Percentiles rank a stretch among this genome's conserved stretches.
Conservation (phyloP, 2,888 invertebrate genomes). For the Volucella zonaria region DNA sequence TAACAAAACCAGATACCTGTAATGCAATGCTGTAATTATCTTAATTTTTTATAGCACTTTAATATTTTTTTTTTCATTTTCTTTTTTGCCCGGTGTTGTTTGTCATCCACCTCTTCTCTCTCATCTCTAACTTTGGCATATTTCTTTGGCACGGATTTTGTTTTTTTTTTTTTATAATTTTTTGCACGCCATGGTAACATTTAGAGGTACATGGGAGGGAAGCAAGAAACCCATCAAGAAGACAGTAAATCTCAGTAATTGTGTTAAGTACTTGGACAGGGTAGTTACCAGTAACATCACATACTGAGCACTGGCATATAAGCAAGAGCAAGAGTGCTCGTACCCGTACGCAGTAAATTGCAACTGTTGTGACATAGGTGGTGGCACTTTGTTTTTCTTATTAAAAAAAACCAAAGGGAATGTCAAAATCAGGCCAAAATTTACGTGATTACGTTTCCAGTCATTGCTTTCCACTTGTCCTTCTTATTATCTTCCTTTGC, state of each 20-base stretch:
- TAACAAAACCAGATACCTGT: conserved; percentile 34
- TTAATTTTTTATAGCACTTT: conserved; percentile 47
- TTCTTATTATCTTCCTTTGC: conserved; percentile 6
- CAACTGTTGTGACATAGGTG: conserved; percentile 41
- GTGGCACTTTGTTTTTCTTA: conserved; percentile 19
- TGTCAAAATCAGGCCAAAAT: conserved; percentile 27
- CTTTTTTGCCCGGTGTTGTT: conserved; percentile 11
- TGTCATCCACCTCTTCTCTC: conserved; percentile 16
- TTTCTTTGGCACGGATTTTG: not conserved
- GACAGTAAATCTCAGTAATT: conserved; percentile 40
- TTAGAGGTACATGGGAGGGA: not conserved
- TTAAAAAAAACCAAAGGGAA: not conserved
- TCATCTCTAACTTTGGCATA: conserved; percentile 23
- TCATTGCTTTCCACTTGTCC: not conserved
- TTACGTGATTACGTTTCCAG: conserved; percentile 24
- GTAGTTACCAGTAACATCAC: not conserved
- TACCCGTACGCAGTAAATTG: conserved; percentile 1
- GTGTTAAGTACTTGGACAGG: conserved; percentile 45
- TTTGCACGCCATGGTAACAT: conserved; percentile 2
- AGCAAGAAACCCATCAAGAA: conserved; percentile 6
- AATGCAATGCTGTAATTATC: conserved; percentile 51
- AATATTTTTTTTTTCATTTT: conserved; percentile 24
- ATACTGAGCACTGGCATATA: not conserved
- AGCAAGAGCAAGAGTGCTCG: too few relatives aligned
- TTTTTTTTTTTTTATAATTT: not conserved